A percentile compares a stretch with the other conserved stretches of the same genome.
phyloP scores from a whole-genome alignment of 1,140 invertebrate genomes.

The Theocolax elegans region DNA sequence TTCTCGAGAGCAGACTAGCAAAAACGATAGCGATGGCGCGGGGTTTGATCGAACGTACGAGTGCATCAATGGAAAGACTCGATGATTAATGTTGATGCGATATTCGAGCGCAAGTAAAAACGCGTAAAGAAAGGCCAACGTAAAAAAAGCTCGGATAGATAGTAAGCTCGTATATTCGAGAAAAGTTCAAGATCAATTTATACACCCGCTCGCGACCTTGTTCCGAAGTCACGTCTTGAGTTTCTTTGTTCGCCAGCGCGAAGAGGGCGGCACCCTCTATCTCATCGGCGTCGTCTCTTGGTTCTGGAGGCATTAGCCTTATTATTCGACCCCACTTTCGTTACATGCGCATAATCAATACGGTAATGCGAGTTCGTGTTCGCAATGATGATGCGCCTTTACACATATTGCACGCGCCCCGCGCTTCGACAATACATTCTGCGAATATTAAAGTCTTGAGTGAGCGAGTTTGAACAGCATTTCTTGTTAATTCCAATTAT shows the following conservation, averaged over 20 bases:
- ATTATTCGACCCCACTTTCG: constrained; percentile 53
- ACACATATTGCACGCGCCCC: too few species aligned
- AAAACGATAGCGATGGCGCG: too few species aligned
- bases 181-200: constrained; percentile 40
- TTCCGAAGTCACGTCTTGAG: constrained; percentile 26
- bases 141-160: not conserved
- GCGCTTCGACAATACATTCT: too few species aligned
- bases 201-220: constrained; percentile 30
- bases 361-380: constrained; percentile 44
- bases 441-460: too few species aligned
- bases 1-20: too few species aligned
- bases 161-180: too few species aligned
- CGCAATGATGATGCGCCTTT: constrained; percentile 18
- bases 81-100: constrained; percentile 21
- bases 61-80: not conserved
- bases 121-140: not conserved
- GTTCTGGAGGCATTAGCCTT: constrained; percentile 50
- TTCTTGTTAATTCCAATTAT: too few species aligned
- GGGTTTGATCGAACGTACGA: not conserved
- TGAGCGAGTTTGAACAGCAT: too few species aligned
- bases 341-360: constrained; percentile 52
- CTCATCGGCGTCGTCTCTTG: constrained; percentile 6
- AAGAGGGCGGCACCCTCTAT: constrained; percentile 35
- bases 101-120: not conserved
- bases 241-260: constrained; percentile 15